phyloP scores from a whole-genome alignment of 2,888 invertebrate species.

The Aspidiotus rigidus region DNA sequence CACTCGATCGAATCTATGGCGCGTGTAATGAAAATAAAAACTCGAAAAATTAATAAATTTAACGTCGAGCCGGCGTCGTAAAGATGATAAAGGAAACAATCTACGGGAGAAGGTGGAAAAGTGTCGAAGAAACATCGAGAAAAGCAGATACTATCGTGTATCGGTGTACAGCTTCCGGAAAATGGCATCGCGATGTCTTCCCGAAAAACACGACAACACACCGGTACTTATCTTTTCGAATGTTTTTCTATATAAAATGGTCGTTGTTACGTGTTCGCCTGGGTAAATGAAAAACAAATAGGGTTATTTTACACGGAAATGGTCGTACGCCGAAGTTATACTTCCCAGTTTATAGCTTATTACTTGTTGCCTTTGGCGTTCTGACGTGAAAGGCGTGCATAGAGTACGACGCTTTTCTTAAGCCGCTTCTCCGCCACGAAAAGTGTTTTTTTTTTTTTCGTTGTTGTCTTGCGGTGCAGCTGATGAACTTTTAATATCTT shows the following conservation, averaged over 20 bases:
- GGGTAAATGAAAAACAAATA: slow-evolving; percentile 31
- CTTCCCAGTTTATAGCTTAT: slow-evolving; percentile 31
- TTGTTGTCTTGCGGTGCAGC: slow-evolving; percentile 27
- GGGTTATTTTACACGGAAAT: slow-evolving; percentile 29
- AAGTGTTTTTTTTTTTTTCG: slow-evolving; percentile 24
- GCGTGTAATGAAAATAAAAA: no score
- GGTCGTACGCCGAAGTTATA: slow-evolving; percentile 27
- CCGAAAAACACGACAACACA: no score
- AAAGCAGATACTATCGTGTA: no score
- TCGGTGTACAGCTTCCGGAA: no score
- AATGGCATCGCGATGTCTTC: no score
- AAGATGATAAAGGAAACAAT: no score
- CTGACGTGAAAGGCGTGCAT: slow-evolving; percentile 20
- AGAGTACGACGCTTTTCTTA: slow-evolving; percentile 9
- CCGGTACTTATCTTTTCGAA: no score
- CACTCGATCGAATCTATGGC: no score
- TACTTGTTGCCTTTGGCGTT: slow-evolving; percentile 29
- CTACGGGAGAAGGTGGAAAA: no score
- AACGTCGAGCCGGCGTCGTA: no score
- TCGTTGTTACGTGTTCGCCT: slow-evolving; percentile 19
- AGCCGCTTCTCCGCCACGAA: slow-evolving; percentile 22
- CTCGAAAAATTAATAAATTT: no score
- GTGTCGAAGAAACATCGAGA: no score
- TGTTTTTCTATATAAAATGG: slow-evolving; percentile 24
- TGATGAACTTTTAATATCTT: slow-evolving; percentile 33